Evolutionary conservation across 30 jellyfish, hydroid and myxozoan genomes (phyloP).

Genomic region (Turritopsis rubra): DNA sequence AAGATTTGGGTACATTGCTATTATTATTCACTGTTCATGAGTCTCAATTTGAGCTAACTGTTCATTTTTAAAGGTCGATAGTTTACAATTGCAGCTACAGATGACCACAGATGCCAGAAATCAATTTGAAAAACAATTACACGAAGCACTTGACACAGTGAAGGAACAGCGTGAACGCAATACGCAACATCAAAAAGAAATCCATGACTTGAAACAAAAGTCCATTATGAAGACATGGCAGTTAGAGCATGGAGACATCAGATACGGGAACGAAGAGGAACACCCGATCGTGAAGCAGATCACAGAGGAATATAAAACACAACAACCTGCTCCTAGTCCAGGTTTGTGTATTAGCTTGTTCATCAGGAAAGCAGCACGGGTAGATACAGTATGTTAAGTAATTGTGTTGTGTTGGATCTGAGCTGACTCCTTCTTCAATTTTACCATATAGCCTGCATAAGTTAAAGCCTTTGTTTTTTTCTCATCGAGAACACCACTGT

Average conservation of each 20-base stretch:
- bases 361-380: too few species aligned
- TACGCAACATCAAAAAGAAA: conserved; percentile 61
- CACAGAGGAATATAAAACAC: conserved; percentile 71
- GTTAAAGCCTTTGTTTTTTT: too few species aligned
- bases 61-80: conserved; percentile 39
- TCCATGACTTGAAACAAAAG: conserved; percentile 80
- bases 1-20: too few species aligned
- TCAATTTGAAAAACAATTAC: conserved; percentile 78
- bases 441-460: too few species aligned
- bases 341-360: too few species aligned
- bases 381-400: too few species aligned
- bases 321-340: conserved; percentile 55
- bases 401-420: not conserved
- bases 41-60: too few species aligned
- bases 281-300: conserved; percentile 80
- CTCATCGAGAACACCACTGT: too few species aligned
- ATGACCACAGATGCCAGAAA: conserved; percentile 69
- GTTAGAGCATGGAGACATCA: conserved; percentile 58
- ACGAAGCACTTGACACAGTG: conserved; percentile 84
- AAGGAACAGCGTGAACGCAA: conserved; percentile 81
- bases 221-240: conserved; percentile 67
- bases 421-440: too few species aligned
- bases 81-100: conserved; percentile 79
- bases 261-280: conserved; percentile 49
- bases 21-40: not conserved